Evolutionary conservation across 2,797 vertebrate species (phyloP), one percentile per base, ranked within the genome.

Genomic region (Potorous gilbertii): DNA sequence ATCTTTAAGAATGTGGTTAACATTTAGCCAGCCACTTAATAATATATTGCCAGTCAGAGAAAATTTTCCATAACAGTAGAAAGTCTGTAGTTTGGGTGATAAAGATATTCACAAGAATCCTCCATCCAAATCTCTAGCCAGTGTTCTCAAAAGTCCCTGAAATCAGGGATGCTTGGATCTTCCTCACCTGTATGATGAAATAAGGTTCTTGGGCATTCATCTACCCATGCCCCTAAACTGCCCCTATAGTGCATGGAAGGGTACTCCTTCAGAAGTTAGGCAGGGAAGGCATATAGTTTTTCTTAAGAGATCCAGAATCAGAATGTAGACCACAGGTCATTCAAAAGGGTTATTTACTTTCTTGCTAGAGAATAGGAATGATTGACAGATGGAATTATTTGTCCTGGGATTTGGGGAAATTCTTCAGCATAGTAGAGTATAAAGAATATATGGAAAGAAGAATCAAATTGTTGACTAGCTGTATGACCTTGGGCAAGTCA

Each of bases 21-120:
- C 8, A 66, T 97, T 97, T 87, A 96, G 95, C 0, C 0, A 94
- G 57, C 93, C 90, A 91, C 94, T 95, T 93, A 95, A 97, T 96
- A 97, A 97, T 94, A 97, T 0, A 0, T 57, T 97, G 93, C 92
- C 94, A 91, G 54, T 5, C n/a, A 62, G 50, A 56, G 94, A 96
- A 94, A 98, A 97, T 98, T 95, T 95, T 96, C 97, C 97, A 95
- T 40, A 0, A 27, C 27, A 55, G 50, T 90, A 93, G 94, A 92
- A 87, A 12, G 2, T 96, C 28, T 3, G 57, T 96, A 94, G 24
- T 94, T 34, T 0, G 0, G 96, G 92, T 94, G 89, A 96, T 90
- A 31, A 94, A 31, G 94, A 74, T 57, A 90, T 94, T 91, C 54
- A 66, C 29, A 93, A 91, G 6, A 87, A 13, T 74, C 40, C 4